Evolutionary conservation across 2,888 invertebrate species (phyloP).

Genomic region (Tiliacea aurago): DNA sequence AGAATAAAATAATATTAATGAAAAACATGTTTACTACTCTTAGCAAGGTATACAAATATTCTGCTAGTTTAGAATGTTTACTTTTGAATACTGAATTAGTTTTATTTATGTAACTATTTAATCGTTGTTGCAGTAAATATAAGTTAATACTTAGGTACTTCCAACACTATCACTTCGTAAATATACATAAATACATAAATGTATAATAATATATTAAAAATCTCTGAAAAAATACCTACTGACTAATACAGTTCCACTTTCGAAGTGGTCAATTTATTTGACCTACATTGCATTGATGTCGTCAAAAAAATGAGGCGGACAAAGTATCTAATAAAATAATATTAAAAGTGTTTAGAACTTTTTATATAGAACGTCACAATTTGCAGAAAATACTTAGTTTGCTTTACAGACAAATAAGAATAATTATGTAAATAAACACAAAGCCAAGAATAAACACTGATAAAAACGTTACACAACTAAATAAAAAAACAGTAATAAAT

Average conservation of each 20-base stretch:
- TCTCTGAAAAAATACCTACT: conserved; percentile 43
- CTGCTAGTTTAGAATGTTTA: conserved; percentile 18
- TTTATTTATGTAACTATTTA: conserved; percentile 31
- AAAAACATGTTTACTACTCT: not conserved
- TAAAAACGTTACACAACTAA: not conserved
- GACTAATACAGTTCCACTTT: conserved; percentile 24
- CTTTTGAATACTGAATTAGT: conserved; percentile 14
- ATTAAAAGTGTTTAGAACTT: not conserved
- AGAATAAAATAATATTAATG: conserved; percentile 11
- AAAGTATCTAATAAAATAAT: conserved; percentile 1
- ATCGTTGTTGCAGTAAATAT: conserved; percentile 44
- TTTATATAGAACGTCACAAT: not conserved
- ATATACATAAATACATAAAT: conserved; percentile 32
- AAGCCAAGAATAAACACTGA: conserved; percentile 10
- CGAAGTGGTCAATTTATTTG: conserved; percentile 9
- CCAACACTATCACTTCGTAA: conserved; percentile 33
- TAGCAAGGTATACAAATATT: conserved; percentile 14
- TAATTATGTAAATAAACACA: conserved; percentile 19
- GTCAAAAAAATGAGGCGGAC: conserved; percentile 40
- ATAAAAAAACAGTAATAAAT: conserved; percentile 7
- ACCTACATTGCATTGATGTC: conserved; percentile 40
- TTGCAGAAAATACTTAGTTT: conserved; percentile 6
- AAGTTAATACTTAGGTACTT: conserved; percentile 45
- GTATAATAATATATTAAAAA: conserved; percentile 22
- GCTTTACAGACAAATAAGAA: conserved; percentile 4